Evolutionary conservation across 2,113 vertebrate genomes (phyloP).

Genomic region (Heterotilapia buettikoferi): DNA sequence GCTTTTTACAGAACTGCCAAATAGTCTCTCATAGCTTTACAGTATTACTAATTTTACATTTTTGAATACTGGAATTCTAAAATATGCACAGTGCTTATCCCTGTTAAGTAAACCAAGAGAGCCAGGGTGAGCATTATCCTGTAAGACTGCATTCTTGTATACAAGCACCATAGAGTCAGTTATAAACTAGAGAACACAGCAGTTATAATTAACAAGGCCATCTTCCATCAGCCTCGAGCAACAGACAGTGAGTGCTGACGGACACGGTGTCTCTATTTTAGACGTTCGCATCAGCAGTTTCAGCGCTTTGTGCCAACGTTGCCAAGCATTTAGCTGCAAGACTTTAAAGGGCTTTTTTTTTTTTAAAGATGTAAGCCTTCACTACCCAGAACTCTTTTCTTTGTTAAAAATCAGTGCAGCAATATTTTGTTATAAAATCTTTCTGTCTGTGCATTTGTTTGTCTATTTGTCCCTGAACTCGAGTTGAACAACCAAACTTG

Average conservation of each 20-base stretch:
- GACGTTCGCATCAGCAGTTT: neutral
- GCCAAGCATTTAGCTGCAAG: neutral
- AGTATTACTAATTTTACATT: neutral
- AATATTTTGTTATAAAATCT: neutral
- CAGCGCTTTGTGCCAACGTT: neutral
- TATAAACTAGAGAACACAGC: neutral
- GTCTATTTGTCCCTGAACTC: neutral
- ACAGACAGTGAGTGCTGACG: neutral
- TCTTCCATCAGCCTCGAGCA: neutral
- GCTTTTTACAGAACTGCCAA: neutral
- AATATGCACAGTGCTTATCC: neutral
- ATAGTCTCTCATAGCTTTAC: neutral
- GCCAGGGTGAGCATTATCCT: neutral
- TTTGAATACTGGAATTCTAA: neutral
- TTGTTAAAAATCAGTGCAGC: neutral
- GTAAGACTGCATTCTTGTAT: neutral
- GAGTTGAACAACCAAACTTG: neutral
- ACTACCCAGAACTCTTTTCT: neutral
- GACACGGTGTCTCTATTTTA: neutral
- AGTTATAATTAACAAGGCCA: neutral
- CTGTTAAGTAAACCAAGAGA: neutral
- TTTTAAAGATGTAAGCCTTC: neutral
- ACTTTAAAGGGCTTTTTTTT: neutral
- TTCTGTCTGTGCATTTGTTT: neutral
- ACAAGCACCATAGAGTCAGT: neutral